Base-by-base conservation (phyloP, 1,140 invertebrate species). In the Hypsibius dujardini region DNA sequence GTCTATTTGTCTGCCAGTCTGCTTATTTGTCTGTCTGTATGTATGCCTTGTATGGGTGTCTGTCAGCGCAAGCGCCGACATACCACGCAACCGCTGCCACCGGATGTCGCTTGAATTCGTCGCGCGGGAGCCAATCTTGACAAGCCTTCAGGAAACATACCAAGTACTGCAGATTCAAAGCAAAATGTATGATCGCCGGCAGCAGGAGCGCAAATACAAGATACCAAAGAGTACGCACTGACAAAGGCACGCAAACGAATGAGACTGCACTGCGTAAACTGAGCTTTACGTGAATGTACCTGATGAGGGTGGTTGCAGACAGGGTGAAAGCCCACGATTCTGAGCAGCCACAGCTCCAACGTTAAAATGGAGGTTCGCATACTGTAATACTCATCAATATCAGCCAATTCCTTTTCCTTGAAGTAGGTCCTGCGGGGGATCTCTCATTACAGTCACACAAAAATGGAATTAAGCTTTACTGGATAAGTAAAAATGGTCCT, bases 311-410 rank as follows among this genome's bases (percentile, higher is more conserved):
- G 88, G 70, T 85, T 83, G 60, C 88, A 85, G 46, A 85, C 86
- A 1, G 92, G 85, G 81, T 91, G 87, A 77, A 95, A 95, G 70
- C 87, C 87, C 1, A 96, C 79, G 75, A 89, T 85, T 73, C 92
- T 81, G 76, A 94, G 86, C 1, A 94, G 85, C 14, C 94, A 81
- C 14, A 95, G 81, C 80, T 96, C 92, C 46, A 89, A 90, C 79
- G 93, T 88, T 46, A 92, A 87, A 60, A 95, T 86, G 0, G 88
- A 87, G 77, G 94, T 90, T 60, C 90, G 82, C 82, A 93, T 87
- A 46, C 85, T 85, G 87, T 88, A 94, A 79, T 93, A 95, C 74
- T 90, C 89, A 75, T 95, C 90, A 2, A 94, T 83, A 77, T 93
- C 90, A 46, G 95, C 78, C 1, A 90, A 88, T 46, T 86, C 84